Percentiles rank a stretch among this genome's conserved stretches.
Evolutionary conservation across 2,888 invertebrate species (phyloP).

Genomic region (Unio delphinus): DNA sequence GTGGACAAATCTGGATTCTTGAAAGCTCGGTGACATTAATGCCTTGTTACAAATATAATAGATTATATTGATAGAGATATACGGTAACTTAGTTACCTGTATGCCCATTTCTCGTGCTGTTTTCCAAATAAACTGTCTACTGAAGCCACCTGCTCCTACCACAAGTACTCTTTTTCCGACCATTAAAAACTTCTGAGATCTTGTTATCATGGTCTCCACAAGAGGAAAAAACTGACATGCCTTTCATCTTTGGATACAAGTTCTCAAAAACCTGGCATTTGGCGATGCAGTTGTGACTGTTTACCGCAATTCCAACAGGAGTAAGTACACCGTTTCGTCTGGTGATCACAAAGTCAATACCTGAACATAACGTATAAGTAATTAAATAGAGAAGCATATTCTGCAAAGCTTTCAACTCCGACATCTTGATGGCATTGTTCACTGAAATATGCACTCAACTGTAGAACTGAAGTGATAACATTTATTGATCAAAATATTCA

Average conservation of each 20-base stretch:
- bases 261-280: constrained; percentile 40
- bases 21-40: too few relatives aligned
- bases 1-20: too few relatives aligned
- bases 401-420: too few relatives aligned
- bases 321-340: constrained; percentile 16
- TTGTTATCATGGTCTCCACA: constrained; percentile 44
- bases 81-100: constrained; percentile 22
- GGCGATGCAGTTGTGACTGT: constrained; percentile 50
- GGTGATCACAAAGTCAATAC: constrained; percentile 43
- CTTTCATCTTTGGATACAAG: constrained; percentile 17
- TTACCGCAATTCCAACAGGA: constrained; percentile 49
- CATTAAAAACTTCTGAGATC: constrained; percentile 44
- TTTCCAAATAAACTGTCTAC: constrained; percentile 44
- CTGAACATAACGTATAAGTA: constrained; percentile 14
- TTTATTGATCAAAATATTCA: too few relatives aligned
- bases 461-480: too few relatives aligned
- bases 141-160: constrained; percentile 44
- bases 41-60: too few relatives aligned
- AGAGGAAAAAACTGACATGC: constrained; percentile 34
- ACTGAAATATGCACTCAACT: too few relatives aligned
- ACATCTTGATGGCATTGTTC: too few relatives aligned
- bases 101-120: constrained; percentile 33
- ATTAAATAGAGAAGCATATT: too few relatives aligned
- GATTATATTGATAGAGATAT: too few relatives aligned
- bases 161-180: constrained; percentile 36